phyloP scores from a whole-genome alignment of 2,113 vertebrate genomes.

The Elaphurus davidianus region DNA sequence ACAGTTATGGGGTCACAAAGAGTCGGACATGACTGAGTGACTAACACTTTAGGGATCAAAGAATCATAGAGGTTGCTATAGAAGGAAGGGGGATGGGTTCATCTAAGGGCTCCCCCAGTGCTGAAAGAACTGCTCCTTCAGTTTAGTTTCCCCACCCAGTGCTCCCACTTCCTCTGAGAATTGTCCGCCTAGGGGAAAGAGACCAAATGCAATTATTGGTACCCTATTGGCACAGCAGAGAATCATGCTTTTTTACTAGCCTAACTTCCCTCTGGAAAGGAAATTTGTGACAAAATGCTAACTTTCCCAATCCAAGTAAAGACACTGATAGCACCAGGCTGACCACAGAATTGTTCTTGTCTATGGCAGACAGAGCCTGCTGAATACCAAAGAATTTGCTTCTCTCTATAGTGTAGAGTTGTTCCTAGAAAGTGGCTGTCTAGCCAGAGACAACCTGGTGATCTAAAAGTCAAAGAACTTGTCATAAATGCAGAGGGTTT shows the following conservation, averaged over 20 bases:
- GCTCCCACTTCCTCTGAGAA: background rate
- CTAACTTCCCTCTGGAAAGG: background rate
- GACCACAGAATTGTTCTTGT: background rate
- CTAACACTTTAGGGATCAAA: background rate
- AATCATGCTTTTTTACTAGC: background rate
- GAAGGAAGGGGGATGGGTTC: background rate
- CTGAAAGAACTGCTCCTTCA: background rate
- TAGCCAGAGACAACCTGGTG: background rate
- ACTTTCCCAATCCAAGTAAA: background rate
- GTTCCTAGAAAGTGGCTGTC: background rate
- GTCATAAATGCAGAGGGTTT: background rate
- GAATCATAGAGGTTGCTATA: background rate
- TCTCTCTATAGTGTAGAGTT: background rate
- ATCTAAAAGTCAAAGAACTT: background rate
- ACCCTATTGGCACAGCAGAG: background rate
- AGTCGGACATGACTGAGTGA: background rate
- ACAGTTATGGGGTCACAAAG: background rate
- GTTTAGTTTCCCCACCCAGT: background rate
- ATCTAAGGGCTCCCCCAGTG: background rate
- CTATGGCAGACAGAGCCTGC: background rate
- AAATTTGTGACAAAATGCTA: conserved; percentile 12
- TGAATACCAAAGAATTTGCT: background rate
- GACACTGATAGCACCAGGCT: background rate
- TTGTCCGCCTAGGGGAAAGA: background rate
- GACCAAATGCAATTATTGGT: background rate